A percentile compares a stretch with the other conserved stretches of the same genome.
phyloP scores from a whole-genome alignment of 2,113 vertebrate genomes.

The Brachirus orientalis region DNA sequence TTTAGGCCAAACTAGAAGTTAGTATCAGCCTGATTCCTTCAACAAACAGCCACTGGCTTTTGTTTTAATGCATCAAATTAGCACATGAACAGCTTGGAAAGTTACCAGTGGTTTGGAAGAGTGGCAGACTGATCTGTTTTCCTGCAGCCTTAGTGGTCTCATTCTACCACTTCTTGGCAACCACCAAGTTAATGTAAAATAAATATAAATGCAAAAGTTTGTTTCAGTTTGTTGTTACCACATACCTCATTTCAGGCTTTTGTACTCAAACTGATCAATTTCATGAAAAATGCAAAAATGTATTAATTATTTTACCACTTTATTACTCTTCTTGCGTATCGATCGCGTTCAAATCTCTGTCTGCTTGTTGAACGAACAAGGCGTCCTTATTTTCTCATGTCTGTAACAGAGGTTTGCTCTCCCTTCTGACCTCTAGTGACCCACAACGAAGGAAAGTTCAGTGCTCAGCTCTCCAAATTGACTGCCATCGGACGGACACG shows the following conservation, averaged over 20 bases:
- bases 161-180: no score
- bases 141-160: no score
- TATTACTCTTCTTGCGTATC: background rate
- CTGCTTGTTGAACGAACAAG: background rate
- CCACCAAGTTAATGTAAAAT: no score
- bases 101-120: background rate
- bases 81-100: background rate
- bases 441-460: slow-evolving; percentile 91
- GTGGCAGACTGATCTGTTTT: background rate
- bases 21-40: background rate
- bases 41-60: background rate
- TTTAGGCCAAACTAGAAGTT: background rate
- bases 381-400: slow-evolving; percentile 4
- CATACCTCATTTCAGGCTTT: no score
- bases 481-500: slow-evolving; percentile 82
- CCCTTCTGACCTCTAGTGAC: slow-evolving; percentile 80
- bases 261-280: background rate
- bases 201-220: no score
- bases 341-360: background rate
- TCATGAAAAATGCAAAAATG: background rate
- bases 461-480: slow-evolving; percentile 90
- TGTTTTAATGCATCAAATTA: background rate
- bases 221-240: no score
- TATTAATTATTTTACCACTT: background rate
- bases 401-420: slow-evolving; percentile 25